Base-by-base conservation (phyloP, 2,113 vertebrate species). In the Apteryx owenii region DNA sequence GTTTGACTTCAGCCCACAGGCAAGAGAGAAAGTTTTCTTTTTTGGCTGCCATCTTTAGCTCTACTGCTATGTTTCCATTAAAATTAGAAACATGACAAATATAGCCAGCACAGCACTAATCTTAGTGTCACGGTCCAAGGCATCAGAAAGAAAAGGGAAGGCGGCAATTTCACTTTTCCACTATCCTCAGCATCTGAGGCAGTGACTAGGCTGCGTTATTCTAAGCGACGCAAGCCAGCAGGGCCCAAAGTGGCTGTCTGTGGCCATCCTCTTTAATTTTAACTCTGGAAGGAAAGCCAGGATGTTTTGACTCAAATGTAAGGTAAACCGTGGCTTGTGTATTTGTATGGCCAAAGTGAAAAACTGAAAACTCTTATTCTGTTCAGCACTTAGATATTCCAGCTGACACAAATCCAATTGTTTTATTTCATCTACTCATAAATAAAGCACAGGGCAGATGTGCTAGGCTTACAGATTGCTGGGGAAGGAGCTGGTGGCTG, bases 401-500 rank as follows among this genome's bases (percentile, higher is more conserved):
- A n/a, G 33, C 33, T 96, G 82, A 88, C 76, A 94, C 50, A 93
- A 85, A 88, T 83, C 68, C 66, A 88, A 38, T 44, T 90, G 60
- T 65, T 95, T 91, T 26, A 23, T 56, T 91, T 85, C 50, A 68
- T 83, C 87, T 26, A 38, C n/a, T 95, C 48, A 64, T 90, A 83
- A 91, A 90, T 90, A 88, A 94, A 92, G 36, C 54, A 84, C 64
- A 21, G 46, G 17, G 70, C 46, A 92, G 53, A 90, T 91, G 64
- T 81, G 75, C 31, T 88, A 93, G 36, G 44, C 77, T 91, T 90
- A 86, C 82, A 88, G 50, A 88, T 70, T 94, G 66, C 66, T 88
- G 62, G 12, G 88, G 72, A 78, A 81, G 65, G 70, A 82, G 51
- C 29, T 72, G 19, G 19, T 76, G 38, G 48, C 72, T 88, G 60